Evolutionary conservation across 2,113 vertebrate species (phyloP), one percentile per base, ranked within the genome.

Genomic region (Myotis lucifugus): DNA sequence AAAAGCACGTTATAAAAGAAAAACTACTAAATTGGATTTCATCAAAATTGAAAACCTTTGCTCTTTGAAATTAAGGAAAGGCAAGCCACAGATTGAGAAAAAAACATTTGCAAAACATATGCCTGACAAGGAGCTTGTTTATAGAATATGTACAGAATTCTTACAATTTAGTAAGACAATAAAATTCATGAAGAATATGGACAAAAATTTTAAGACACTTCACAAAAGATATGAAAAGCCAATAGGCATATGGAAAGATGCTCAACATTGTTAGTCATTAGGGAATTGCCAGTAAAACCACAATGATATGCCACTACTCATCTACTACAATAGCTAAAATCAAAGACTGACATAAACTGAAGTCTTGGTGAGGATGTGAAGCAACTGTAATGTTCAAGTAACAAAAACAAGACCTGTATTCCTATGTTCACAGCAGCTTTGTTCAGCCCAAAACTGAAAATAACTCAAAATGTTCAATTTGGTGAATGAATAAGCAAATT

Each of bases 61-160:
- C 21, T 90, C 74, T 89, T 67, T 10, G 23, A 90, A 96, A 93
- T 56, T 91, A 92, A 72, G 59, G 52, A 85, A 91, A 93, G 40
- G 25, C 21, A 8, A 91, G 13, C 48, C 46, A 76, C 32, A 61
- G 42, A 73, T 7, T 42, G 13, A 67, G 13, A 64, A 50, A 25
- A 78, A 78, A 40, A 64, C 8, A 67, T 61, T 54, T 87, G 18
- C 54, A 88, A 88, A 93, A 77, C 32, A 90, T n/a, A 9, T 69
- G 37, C 61, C 56, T 56, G 27, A 83, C 19, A 34, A 66, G 61
- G 21, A 67, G 15, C 29, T 52, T 92, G 6, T 76, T 85, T 29
- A 83, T 6, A 83, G 17, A 78, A 81, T 85, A 94, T 15, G 0
- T 52, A 91, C 4, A 88, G 52, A 93, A 88, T 12, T 64, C 54